Evolutionary conservation across 2,797 vertebrate genomes (phyloP), one percentile per base, ranked within the genome.

Genomic region (Alexandromys oeconomus): DNA sequence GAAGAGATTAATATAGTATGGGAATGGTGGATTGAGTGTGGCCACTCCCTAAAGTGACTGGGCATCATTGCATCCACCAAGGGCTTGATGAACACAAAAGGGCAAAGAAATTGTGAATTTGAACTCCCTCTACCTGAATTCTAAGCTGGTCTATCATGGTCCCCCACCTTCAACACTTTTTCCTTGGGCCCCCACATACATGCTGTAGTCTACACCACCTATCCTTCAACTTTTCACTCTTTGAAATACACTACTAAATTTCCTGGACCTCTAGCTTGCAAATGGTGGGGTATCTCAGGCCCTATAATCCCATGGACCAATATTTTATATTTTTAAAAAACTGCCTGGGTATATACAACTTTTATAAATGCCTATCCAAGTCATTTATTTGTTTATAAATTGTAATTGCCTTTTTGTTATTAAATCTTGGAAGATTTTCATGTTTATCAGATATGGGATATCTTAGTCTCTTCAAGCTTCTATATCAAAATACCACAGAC

Each of bases 301-400:
- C 54, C 59, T 61, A 23, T 80, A 86, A 86, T 74, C n/a, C 43
- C 31, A 51, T 48, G 11, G 63, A 14, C 14, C 31, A 74, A 54
- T 40, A 43, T 21, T 12, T 59, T 48, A 89, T 78, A 69, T 69
- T 46, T 71, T 65, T 67, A 67, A 74, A 77, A 84, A 10, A 5
- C 12, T 57, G 6, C 37, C 51, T 80, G 21, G 5, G n/a, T 80
- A 80, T 59, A 6, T 57, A 57, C 21, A 80, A 80, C 76, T 57
- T 80, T 80, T 9, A 31, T 21, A 59, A 80, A 80, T 21, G 25
- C 25, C 63, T 78, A 8, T 79, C 37, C 15, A 57, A 84, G 13
- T 82, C 82, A 51, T 93, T 93, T 48, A 25, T 63, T 79, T 27
- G 87, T 65, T 93, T 89, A 71, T 34, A 95, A 95, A 87, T 51